Conservation (phyloP, 2,797 vertebrate genomes). For the Denticeps clupeoides region DNA sequence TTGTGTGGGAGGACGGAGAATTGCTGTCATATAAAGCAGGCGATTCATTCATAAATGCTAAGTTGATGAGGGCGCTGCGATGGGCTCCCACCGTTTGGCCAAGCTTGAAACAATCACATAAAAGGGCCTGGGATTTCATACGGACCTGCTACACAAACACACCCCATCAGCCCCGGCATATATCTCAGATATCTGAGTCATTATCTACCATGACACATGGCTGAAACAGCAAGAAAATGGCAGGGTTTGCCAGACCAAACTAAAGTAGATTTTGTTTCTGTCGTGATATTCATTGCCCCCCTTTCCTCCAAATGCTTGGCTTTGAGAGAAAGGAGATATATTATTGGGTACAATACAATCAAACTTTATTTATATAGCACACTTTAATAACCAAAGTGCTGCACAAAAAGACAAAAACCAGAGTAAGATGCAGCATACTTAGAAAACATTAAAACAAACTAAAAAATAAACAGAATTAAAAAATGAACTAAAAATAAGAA, state of each 20-base stretch:
- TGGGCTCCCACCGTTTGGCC: background rate
- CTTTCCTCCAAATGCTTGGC: too few species aligned
- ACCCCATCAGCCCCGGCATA: constrained; percentile 26
- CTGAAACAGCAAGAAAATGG: background rate
- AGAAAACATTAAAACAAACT: too few species aligned
- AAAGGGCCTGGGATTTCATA: background rate
- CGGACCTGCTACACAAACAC: constrained; percentile 4
- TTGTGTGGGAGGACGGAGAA: background rate
- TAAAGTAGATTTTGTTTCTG: too few species aligned
- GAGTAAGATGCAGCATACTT: too few species aligned
- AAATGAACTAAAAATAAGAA: too few species aligned
- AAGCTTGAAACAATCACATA: background rate
- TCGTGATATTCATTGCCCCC: too few species aligned
- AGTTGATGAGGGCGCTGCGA: constrained; percentile 1
- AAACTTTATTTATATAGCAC: too few species aligned
- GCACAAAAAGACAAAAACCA: too few species aligned
- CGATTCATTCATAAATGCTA: constrained; percentile 1
- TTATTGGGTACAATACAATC: background rate
- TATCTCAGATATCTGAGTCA: constrained; percentile 41
- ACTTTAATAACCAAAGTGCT: too few species aligned
- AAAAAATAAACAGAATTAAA: too few species aligned
- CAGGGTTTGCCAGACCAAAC: too few species aligned
- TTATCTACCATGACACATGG: constrained; percentile 47
- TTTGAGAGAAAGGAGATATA: background rate
- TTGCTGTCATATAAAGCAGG: constrained; percentile 6